phyloP scores from a whole-genome alignment of 2,888 invertebrate genomes.

The Lochmaea crataegi region DNA sequence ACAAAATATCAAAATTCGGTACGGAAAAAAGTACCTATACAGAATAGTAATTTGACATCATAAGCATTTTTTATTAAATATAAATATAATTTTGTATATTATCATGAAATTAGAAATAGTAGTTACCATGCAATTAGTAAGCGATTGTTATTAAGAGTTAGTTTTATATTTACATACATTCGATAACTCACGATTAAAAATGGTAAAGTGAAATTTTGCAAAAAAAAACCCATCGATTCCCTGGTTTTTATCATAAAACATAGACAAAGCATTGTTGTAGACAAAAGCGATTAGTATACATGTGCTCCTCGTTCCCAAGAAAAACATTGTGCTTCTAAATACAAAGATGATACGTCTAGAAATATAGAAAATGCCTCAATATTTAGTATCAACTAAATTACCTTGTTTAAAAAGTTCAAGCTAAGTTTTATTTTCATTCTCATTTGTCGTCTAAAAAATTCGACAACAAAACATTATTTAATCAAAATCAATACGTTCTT shows the following conservation, averaged over 20 bases:
- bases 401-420: not conserved
- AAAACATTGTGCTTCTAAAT: slow-evolving; percentile 24
- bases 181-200: slow-evolving; percentile 40
- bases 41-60: slow-evolving; percentile 2
- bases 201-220: slow-evolving; percentile 19
- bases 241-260: slow-evolving; percentile 30
- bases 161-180: slow-evolving; percentile 31
- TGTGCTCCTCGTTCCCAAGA: slow-evolving; percentile 43
- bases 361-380: not conserved
- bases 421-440: not conserved
- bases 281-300: slow-evolving; percentile 45
- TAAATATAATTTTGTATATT: slow-evolving; percentile 16
- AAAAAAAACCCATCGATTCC: slow-evolving; percentile 23
- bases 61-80: not conserved
- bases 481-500: not conserved
- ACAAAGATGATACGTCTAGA: slow-evolving; percentile 10
- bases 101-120: slow-evolving; percentile 11
- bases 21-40: not conserved
- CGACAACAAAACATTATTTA: not conserved
- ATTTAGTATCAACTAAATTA: not conserved
- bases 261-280: slow-evolving; percentile 26
- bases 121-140: slow-evolving; percentile 49
- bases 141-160: slow-evolving; percentile 41
- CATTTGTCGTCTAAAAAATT: not conserved
- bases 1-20: not conserved